Evolutionary conservation across 2,888 invertebrate species (phyloP).

Genomic region (Zhuqinia jingwanae): DNA sequence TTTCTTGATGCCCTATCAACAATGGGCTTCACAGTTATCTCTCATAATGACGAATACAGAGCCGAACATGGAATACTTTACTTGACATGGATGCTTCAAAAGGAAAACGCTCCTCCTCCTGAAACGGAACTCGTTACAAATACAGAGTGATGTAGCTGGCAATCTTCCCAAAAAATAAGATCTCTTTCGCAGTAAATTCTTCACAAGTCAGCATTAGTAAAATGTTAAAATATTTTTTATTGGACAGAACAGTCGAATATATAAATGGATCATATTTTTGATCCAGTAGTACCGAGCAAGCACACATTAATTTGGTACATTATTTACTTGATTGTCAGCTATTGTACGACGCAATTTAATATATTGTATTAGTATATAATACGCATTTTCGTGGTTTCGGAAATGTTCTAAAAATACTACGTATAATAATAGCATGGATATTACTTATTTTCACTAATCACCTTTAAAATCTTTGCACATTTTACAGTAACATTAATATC

Average conservation of each 20-base stretch:
- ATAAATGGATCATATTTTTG: not conserved
- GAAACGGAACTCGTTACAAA: no score
- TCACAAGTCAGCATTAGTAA: no score
- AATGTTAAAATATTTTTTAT: no score
- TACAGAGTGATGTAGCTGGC: no score
- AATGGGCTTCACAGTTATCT: conserved; percentile 55
- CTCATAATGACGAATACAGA: conserved; percentile 67
- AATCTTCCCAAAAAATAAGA: no score
- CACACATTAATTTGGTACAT: no score
- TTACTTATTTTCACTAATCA: not conserved
- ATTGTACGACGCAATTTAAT: no score
- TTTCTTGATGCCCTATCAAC: conserved; percentile 45
- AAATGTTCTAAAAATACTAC: no score
- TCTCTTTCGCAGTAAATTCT: no score
- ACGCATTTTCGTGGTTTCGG: no score
- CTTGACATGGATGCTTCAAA: conserved; percentile 66
- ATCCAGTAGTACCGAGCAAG: not conserved
- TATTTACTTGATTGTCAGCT: not conserved
- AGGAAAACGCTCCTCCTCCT: not conserved
- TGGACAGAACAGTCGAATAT: no score
- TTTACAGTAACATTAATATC: not conserved
- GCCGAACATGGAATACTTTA: conserved; percentile 46
- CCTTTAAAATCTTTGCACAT: not conserved
- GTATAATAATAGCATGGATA: not conserved
- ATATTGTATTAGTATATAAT: no score